Conservation (phyloP, 2,888 invertebrate genomes). For the Lepidocyrtoides sp. region DNA sequence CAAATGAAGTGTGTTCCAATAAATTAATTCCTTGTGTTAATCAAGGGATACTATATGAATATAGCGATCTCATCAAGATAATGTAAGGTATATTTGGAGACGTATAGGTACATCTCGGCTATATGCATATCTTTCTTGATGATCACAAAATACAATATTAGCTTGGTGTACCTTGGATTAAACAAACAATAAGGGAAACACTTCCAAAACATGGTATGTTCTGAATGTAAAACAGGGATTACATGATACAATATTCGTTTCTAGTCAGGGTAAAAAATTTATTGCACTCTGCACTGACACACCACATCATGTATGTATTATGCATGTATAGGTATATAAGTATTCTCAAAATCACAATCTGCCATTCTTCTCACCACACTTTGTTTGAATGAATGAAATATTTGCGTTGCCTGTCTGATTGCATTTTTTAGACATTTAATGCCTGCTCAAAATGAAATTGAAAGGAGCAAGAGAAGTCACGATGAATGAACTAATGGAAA, state of each 20-base stretch:
- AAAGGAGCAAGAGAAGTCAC: slow-evolving; percentile 1
- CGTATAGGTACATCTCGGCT: no score
- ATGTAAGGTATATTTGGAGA: no score
- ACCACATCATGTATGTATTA: neutral
- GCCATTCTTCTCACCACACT: neutral
- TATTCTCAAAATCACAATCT: no score
- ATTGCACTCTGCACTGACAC: neutral
- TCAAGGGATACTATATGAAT: neutral
- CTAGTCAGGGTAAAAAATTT: neutral
- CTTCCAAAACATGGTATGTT: neutral
- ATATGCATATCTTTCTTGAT: neutral
- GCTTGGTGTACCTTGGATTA: neutral
- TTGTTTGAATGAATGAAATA: neutral
- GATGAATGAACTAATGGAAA: neutral
- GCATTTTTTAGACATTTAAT: neutral
- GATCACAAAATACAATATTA: neutral
- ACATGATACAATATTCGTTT: neutral
- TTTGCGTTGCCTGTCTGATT: neutral
- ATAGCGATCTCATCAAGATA: slow-evolving; percentile 33
- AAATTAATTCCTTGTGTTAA: slow-evolving; percentile 53
- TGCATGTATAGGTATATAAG: no score
- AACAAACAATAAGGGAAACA: slow-evolving; percentile 3
- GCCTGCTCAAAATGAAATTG: slow-evolving; percentile 10
- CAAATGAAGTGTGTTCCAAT: slow-evolving; percentile 43
- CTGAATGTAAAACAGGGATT: slow-evolving; percentile 14